Percentiles rank a stretch among this genome's conserved stretches.
phyloP scores from a whole-genome alignment of 1,140 invertebrate genomes.

The Eupeodes corollae region DNA sequence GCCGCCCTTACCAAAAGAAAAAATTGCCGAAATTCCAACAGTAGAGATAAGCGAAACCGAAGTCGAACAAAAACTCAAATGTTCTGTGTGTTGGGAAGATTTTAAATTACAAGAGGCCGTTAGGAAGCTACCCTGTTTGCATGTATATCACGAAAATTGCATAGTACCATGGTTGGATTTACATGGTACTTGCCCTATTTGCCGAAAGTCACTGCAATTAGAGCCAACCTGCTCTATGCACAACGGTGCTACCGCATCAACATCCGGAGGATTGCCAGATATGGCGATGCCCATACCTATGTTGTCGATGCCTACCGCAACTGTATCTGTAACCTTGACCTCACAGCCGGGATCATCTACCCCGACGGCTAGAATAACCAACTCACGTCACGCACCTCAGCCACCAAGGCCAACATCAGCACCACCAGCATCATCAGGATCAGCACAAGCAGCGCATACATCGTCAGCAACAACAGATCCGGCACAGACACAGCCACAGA shows the following conservation, averaged over 20 bases:
- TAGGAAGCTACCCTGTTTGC: slow-evolving; percentile 75
- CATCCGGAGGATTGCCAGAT: slow-evolving; percentile 2
- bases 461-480: too few species aligned
- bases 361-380: neutral
- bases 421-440: slow-evolving; percentile 10
- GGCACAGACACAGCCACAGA: too few species aligned
- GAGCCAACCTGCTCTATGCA: slow-evolving; percentile 11
- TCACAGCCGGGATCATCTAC: neutral
- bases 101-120: slow-evolving; percentile 75
- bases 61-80: slow-evolving; percentile 73
- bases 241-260: neutral
- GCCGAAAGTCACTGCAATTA: slow-evolving; percentile 52
- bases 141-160: slow-evolving; percentile 85
- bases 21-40: slow-evolving; percentile 73
- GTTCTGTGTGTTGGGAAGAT: slow-evolving; percentile 95
- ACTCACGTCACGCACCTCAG: slow-evolving; percentile 9
- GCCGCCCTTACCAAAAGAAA: slow-evolving; percentile 76
- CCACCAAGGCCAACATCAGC: slow-evolving; percentile 9
- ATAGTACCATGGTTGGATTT: slow-evolving; percentile 92
- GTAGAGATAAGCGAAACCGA: slow-evolving; percentile 68
- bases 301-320: slow-evolving; percentile 1
- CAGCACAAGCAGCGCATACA: too few species aligned
- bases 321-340: neutral
- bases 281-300: neutral
- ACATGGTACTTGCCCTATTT: slow-evolving; percentile 93